These are phyloP conservation scores for Gulo gulo DNA, from an alignment of 2,113 vertebrate genomes.

Conservation along the genomic window DNA sequence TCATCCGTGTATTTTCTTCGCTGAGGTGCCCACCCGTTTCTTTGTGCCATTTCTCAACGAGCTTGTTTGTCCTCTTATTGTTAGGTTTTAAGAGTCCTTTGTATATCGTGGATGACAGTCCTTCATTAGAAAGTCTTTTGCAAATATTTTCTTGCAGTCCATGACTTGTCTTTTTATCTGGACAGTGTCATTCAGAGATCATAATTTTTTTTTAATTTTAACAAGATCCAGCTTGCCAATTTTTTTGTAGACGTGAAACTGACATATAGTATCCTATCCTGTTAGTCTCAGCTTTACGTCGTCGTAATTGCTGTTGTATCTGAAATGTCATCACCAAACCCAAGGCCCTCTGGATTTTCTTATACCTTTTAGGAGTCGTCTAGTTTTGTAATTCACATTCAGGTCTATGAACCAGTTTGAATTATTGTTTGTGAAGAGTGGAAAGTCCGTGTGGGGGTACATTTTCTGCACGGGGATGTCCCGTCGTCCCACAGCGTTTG, in stretches of 20 bases:
- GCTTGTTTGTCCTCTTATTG: background rate
- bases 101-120: background rate
- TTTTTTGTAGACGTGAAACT: background rate
- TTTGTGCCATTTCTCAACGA: background rate
- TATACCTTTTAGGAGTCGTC: background rate
- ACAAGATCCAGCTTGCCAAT: background rate
- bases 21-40: background rate
- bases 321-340: background rate
- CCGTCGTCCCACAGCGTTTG: too few species aligned
- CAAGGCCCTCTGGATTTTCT: background rate
- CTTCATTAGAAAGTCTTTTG: background rate
- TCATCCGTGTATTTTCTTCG: background rate
- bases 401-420: background rate
- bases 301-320: background rate
- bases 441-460: background rate
- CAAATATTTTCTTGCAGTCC: background rate
- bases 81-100: background rate
- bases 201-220: background rate
- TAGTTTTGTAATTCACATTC: background rate
- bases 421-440: background rate
- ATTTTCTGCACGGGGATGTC: too few species aligned
- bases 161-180: background rate
- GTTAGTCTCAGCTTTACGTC: background rate
- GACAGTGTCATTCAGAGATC: background rate
- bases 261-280: background rate